Evolutionary conservation across 1,140 invertebrate species (phyloP).

Genomic region (Myzus persicae): DNA sequence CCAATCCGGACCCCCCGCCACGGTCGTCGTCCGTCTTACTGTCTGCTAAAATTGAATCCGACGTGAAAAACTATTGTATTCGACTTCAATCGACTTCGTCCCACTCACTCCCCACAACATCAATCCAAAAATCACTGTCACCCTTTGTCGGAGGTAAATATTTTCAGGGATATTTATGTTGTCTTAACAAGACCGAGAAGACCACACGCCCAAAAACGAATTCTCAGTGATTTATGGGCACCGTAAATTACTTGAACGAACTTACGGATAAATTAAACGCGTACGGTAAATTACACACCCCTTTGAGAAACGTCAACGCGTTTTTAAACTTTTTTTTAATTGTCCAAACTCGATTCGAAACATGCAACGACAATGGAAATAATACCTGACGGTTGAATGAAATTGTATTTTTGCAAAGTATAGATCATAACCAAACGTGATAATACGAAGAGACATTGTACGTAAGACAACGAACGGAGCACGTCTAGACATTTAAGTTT

Average conservation of each 20-base stretch:
- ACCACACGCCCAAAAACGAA: conserved; percentile 40
- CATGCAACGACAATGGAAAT: background rate
- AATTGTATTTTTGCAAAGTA: background rate
- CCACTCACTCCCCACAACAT: background rate
- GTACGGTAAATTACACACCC: background rate
- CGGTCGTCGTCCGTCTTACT: background rate
- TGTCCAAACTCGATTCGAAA: background rate
- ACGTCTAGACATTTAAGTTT: background rate
- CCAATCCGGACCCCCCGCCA: background rate
- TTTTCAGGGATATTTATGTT: conserved; percentile 51
- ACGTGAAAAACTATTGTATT: background rate
- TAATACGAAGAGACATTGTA: background rate
- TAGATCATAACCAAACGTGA: background rate
- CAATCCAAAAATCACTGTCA: background rate
- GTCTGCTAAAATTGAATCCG: background rate
- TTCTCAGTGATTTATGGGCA: conserved; percentile 37
- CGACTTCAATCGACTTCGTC: background rate
- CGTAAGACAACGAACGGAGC: background rate
- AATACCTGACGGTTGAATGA: background rate
- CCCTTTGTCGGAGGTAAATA: background rate
- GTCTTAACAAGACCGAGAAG: conserved; percentile 30
- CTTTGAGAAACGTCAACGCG: background rate
- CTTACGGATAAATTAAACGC: conserved; percentile 29
- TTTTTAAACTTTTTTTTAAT: background rate
- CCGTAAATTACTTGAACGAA: conserved; percentile 36